Evolutionary conservation across 2,888 invertebrate genomes (phyloP).

Genomic region (Agriotes lineatus): DNA sequence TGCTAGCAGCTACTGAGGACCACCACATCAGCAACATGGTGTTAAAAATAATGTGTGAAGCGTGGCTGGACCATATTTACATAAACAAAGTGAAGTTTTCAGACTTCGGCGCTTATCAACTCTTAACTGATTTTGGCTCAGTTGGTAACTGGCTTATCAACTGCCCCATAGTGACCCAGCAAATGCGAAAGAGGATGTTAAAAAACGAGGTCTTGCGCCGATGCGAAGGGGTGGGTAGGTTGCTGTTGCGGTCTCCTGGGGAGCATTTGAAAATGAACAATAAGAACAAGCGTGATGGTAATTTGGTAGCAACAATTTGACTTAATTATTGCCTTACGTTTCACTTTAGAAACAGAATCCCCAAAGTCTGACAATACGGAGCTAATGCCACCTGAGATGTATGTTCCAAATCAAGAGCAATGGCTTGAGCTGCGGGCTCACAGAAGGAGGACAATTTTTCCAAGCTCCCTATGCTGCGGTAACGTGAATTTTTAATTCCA

Average conservation of each 20-base stretch:
- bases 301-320: no score
- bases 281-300: conserved; percentile 51
- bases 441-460: conserved; percentile 53
- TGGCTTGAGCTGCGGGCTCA: conserved; percentile 84
- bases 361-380: conserved; percentile 66
- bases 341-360: conserved; percentile 64
- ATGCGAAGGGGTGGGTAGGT: conserved; percentile 87
- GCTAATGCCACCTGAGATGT: conserved; percentile 91
- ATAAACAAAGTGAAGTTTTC: conserved; percentile 86
- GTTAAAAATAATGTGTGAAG: conserved; percentile 85
- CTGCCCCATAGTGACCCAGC: conserved; percentile 70
- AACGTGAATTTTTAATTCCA: conserved; percentile 9
- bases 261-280: conserved; percentile 83
- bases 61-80: conserved; percentile 90
- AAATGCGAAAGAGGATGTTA: conserved; percentile 70
- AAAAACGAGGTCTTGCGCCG: conserved; percentile 77
- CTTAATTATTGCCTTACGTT: no score
- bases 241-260: conserved; percentile 84
- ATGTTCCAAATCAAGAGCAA: conserved; percentile 91
- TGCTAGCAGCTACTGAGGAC: conserved; percentile 82
- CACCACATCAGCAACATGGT: conserved; percentile 81
- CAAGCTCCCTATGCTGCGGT: conserved; percentile 53
- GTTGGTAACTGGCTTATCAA: conserved; percentile 81
- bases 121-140: conserved; percentile 85
- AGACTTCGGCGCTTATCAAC: conserved; percentile 81